Evolutionary conservation across 2,113 vertebrate species (phyloP).

Genomic region (Phalacrocorax pelagicus): DNA sequence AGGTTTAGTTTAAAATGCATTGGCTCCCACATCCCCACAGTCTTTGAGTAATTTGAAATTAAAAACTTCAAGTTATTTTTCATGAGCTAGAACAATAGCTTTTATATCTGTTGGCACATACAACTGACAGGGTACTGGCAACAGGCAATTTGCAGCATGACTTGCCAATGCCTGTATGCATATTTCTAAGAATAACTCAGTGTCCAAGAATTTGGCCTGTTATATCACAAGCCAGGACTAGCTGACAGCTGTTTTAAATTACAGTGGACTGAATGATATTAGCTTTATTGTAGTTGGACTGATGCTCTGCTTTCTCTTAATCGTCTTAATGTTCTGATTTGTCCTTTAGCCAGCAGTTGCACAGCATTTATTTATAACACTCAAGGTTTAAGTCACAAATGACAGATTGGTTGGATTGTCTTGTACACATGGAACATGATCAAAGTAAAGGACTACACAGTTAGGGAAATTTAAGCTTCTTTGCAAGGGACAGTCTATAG

Average conservation of each 20-base stretch:
- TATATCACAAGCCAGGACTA: constrained; percentile 70
- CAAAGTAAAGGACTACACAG: constrained; percentile 54
- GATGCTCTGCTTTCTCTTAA: constrained; percentile 56
- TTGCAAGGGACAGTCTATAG: constrained; percentile 52
- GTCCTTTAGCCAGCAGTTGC: constrained; percentile 52
- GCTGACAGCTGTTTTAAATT: constrained; percentile 79
- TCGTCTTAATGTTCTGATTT: constrained; percentile 61
- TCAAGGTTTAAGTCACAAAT: constrained; percentile 63
- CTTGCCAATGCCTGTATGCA: constrained; percentile 73
- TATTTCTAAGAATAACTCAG: constrained; percentile 84
- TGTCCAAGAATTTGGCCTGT: constrained; percentile 80
- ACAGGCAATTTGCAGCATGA: constrained; percentile 65
- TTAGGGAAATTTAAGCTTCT: constrained; percentile 50
- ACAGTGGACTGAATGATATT: constrained; percentile 62
- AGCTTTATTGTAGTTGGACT: constrained; percentile 69
- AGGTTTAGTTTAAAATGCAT: not conserved
- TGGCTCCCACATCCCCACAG: not conserved
- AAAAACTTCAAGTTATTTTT: constrained; percentile 73
- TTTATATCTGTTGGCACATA: constrained; percentile 72
- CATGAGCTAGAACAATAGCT: constrained; percentile 72
- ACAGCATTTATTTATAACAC: constrained; percentile 71
- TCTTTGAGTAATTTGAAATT: constrained; percentile 70
- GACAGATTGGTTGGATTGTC: constrained; percentile 66
- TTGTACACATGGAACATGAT: constrained; percentile 59
- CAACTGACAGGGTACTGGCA: constrained; percentile 77